Percentiles rank a stretch among this genome's conserved stretches.
These are phyloP conservation scores for Plutella xylostella DNA, from an alignment of 2,888 invertebrate species.

Conservation along the genomic window DNA sequence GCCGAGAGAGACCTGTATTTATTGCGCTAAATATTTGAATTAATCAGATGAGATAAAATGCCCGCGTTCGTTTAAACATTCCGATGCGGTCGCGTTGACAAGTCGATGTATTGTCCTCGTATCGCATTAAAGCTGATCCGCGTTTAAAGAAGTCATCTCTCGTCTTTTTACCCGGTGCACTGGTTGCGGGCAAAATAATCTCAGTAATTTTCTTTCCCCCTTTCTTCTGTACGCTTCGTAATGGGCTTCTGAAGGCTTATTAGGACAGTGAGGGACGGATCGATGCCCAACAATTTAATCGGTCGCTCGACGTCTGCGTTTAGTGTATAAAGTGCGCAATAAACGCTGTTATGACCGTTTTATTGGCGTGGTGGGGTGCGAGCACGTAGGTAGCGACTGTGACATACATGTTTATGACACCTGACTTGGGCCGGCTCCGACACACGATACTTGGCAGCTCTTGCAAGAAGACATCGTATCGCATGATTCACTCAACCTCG, in stretches of 20 bases:
- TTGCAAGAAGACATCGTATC: slow-evolving; percentile 41
- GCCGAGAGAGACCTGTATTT: no score
- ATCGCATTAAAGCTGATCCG: slow-evolving; percentile 40
- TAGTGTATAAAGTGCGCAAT: slow-evolving; percentile 23
- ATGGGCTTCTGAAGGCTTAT: slow-evolving; percentile 1
- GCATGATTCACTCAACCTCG: slow-evolving; percentile 43
- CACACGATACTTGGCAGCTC: slow-evolving; percentile 56
- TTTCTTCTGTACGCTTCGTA: neutral
- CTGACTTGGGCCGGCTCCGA: slow-evolving; percentile 44
- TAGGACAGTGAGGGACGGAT: neutral
- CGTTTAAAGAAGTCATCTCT: slow-evolving; percentile 43
- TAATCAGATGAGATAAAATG: slow-evolving; percentile 68
- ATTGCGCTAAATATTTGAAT: slow-evolving; percentile 69
- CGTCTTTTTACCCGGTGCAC: slow-evolving; percentile 27
- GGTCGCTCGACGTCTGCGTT: neutral
- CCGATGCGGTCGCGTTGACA: slow-evolving; percentile 64
- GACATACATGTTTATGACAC: slow-evolving; percentile 59
- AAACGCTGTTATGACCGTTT: slow-evolving; percentile 42
- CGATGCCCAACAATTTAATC: neutral
- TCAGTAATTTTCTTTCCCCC: slow-evolving; percentile 18
- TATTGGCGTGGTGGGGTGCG: slow-evolving; percentile 35
- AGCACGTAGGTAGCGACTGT: slow-evolving; percentile 47
- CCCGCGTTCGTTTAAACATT: slow-evolving; percentile 60
- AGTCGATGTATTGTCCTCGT: slow-evolving; percentile 64
- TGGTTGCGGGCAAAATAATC: slow-evolving; percentile 2